Evolutionary conservation across 1,140 invertebrate genomes (phyloP), one percentile per base, ranked within the genome.

Genomic region (Ephestia elutella): DNA sequence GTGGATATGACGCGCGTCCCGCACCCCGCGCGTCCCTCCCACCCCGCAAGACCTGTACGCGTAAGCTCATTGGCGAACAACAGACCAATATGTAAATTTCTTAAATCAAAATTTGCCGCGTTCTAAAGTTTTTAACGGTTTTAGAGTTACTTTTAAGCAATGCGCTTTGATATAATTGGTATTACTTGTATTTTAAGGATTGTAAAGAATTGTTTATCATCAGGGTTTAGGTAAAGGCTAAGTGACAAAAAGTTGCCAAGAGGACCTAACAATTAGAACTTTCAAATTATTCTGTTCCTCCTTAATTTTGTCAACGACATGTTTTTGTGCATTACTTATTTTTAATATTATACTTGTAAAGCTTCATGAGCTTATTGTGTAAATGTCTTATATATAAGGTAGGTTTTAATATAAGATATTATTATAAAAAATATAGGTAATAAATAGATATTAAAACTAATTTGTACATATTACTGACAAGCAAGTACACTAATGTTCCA

Each of bases 1-100:
- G 54, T 86, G 82, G 82, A 86, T 86, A 68, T 86, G 80, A 86
- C 80, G 75, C 54, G 73, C 55, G 49, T 54, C 63, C 20, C 70
- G 54, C 59, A 67, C 64, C 59, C 68, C 69, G 49, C 77, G 71
- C 65, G 62, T 69, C 54, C 65, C 65, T 49, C 77, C 60, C 56
- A 80, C 75, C 25, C 73, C 73, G 32, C 71, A 79, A 19, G 78
- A 83, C 53, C 70, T 83, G 3, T 83, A 84, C 62, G 79, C 75
- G 7, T 83, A 51, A 66, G 20, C 50, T 53, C 50, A 53, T 53
- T 53, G 20, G 50, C 50, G 8, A 17, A 53, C 10, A 25, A 21
- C 7, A 9, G 9, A n/a, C 50, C 50, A 21, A 53, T 50, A 20
- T 21, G 21, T 25, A 44, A 5, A 50, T 17, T 50, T 20, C 11